Conservation (phyloP, 2,797 vertebrate genomes). For the Phalloptychus januarius region DNA sequence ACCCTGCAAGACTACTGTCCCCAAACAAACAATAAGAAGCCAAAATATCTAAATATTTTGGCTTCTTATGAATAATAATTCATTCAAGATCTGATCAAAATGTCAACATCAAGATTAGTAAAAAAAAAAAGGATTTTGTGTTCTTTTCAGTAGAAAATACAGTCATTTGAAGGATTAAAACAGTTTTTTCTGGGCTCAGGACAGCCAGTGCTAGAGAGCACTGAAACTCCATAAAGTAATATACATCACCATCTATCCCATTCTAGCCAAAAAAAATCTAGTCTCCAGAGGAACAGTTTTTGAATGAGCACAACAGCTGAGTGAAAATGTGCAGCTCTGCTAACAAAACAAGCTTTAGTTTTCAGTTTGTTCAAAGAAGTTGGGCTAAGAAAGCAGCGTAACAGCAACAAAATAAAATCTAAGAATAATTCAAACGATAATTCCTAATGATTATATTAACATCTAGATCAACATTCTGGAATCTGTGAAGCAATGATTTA, state of each 20-base stretch:
- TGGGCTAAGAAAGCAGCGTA: background rate
- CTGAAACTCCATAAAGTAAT: background rate
- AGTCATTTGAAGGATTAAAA: constrained; percentile 21
- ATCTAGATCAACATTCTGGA: background rate
- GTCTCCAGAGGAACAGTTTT: background rate
- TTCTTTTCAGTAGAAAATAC: constrained; percentile 23
- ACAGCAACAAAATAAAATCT: background rate
- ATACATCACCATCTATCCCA: background rate
- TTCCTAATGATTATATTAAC: background rate
- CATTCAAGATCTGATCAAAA: constrained; percentile 55
- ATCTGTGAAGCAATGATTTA: background rate
- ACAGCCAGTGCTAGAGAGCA: background rate
- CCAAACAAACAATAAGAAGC: constrained; percentile 40
- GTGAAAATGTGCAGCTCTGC: constrained; percentile 1
- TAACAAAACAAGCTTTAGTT: background rate
- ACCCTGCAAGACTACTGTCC: constrained; percentile 44
- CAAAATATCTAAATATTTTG: constrained; percentile 34
- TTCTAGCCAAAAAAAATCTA: background rate
- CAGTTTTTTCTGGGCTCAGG: background rate
- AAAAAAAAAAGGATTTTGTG: constrained; percentile 42
- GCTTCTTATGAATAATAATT: too few relatives aligned
- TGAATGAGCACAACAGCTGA: background rate
- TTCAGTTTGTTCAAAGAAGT: constrained; percentile 8
- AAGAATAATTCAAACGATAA: background rate
- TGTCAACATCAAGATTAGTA: constrained; percentile 27